These are phyloP conservation scores for Pseudomyrmex dendroicus DNA, from an alignment of 1,140 invertebrate genomes.

Conservation along the genomic window DNA sequence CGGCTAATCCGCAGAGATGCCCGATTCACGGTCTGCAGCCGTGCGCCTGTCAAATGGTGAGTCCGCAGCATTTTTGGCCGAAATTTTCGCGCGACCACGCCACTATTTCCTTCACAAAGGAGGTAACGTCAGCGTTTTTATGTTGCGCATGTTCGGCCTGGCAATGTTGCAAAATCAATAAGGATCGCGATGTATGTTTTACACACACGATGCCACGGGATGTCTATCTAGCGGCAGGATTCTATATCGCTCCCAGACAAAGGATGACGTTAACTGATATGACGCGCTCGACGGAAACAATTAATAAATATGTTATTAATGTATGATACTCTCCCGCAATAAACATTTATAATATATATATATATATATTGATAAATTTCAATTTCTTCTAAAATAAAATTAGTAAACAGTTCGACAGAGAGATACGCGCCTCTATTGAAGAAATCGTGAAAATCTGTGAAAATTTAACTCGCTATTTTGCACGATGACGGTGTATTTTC, in stretches of 20 bases:
- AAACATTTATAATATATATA: too few relatives aligned
- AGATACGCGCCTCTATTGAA: neutral
- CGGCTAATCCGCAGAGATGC: conserved; percentile 85
- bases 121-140: conserved; percentile 53
- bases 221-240: neutral
- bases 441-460: neutral
- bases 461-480: conserved; percentile 41
- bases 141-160: conserved; percentile 54
- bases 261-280: neutral
- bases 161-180: conserved; percentile 58
- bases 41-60: conserved; percentile 86
- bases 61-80: conserved; percentile 50
- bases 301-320: neutral
- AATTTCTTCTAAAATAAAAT: too few relatives aligned
- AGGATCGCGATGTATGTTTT: conserved; percentile 50
- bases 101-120: conserved; percentile 22
- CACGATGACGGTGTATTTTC: conserved; percentile 34
- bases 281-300: neutral
- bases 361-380: too few relatives aligned
- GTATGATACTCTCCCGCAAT: too few relatives aligned
- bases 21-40: conserved; percentile 88
- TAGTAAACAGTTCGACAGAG: too few relatives aligned
- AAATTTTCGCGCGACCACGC: conserved; percentile 39
- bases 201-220: neutral
- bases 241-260: neutral